Percentiles rank a stretch among this genome's conserved stretches.
phyloP scores from a whole-genome alignment of 2,113 vertebrate genomes.

The Tylochromis polylepis region DNA sequence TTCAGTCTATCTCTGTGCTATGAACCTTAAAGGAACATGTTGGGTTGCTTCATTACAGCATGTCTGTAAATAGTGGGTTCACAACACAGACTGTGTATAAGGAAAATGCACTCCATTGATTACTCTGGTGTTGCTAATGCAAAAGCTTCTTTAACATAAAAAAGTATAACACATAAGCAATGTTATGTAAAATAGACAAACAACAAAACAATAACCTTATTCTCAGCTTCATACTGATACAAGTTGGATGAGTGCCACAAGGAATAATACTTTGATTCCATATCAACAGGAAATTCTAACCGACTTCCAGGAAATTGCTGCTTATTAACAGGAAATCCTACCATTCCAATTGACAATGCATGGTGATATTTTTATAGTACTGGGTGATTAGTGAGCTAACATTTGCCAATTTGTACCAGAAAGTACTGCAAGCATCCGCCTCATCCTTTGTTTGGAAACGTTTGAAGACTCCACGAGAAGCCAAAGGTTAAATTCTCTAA shows the following conservation, averaged over 20 bases:
- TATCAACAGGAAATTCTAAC: background rate
- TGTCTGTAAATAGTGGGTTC: background rate
- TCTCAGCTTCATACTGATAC: background rate
- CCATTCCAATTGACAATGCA: background rate
- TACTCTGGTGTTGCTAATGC: background rate
- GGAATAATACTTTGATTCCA: background rate
- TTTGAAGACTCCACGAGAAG: background rate
- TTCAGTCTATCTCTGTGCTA: background rate
- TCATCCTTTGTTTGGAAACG: background rate
- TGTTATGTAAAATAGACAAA: background rate
- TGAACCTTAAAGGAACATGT: slow-evolving; percentile 21
- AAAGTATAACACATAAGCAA: background rate
- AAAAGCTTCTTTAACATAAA: background rate
- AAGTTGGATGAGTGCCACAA: background rate
- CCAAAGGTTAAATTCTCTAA: background rate
- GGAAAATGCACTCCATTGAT: background rate
- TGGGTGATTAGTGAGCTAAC: background rate
- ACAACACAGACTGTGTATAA: background rate
- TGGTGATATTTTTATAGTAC: background rate
- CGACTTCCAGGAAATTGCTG: background rate
- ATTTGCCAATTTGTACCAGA: background rate
- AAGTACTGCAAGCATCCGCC: background rate
- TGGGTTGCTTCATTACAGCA: slow-evolving; percentile 1
- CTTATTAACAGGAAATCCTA: background rate
- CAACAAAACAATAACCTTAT: background rate